These are phyloP conservation scores for Byasa hedistus DNA, from an alignment of 2,888 invertebrate genomes.

Conservation along the genomic window DNA sequence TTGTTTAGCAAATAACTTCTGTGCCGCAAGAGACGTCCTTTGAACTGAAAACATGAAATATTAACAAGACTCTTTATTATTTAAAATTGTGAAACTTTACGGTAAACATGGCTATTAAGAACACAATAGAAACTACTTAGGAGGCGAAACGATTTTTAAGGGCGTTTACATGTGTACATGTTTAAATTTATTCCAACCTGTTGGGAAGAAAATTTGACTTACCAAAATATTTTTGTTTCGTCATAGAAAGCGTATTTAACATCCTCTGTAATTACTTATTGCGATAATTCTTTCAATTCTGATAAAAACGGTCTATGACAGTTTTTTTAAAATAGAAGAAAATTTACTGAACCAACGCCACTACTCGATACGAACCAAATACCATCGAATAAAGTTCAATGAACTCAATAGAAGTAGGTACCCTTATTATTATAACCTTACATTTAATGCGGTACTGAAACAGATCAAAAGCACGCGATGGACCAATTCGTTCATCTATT, in stretches of 20 bases:
- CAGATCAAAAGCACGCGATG: conserved; percentile 31
- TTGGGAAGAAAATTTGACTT: not conserved
- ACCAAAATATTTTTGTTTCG: not conserved
- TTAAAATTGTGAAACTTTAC: conserved; percentile 60
- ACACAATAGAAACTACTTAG: conserved; percentile 52
- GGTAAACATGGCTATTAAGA: conserved; percentile 63
- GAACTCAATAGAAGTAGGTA: conserved; percentile 8
- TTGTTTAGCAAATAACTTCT: conserved; percentile 60
- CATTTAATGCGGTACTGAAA: conserved; percentile 22
- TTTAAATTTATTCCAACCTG: conserved; percentile 22
- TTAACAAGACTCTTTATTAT: conserved; percentile 64
- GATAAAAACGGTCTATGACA: too few species aligned
- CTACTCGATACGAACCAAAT: not conserved
- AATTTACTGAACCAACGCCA: not conserved
- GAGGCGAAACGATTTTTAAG: conserved; percentile 7
- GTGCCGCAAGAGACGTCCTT: conserved; percentile 51
- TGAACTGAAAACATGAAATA: conserved; percentile 65
- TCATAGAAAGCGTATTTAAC: too few species aligned
- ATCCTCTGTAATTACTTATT: too few species aligned
- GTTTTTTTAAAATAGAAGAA: not conserved
- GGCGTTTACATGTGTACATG: conserved; percentile 27
- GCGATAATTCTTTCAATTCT: too few species aligned
- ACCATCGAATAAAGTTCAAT: conserved; percentile 16
- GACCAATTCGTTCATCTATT: conserved; percentile 28
- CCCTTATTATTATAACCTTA: conserved; percentile 29